Evolutionary conservation across 2,113 vertebrate genomes (phyloP), one percentile per base, ranked within the genome.

Genomic region (Melanerpes aurifrons): DNA sequence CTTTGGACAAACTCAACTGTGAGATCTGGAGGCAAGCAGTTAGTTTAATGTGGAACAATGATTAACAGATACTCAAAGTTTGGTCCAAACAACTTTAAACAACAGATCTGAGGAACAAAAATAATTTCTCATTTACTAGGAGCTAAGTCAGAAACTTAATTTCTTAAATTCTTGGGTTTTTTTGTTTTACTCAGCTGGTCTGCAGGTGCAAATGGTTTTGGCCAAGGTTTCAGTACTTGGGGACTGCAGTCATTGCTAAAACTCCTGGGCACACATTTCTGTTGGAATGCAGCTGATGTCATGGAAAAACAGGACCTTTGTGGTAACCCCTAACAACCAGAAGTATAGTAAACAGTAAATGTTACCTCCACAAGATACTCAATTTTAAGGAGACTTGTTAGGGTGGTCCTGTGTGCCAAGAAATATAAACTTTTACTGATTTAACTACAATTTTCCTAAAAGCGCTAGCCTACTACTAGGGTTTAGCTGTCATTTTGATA

Each of bases 261-360:
- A 96, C 95, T 97, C 88, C 96, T 81, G 96, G 96, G 95, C 92
- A 87, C 37, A 43, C 81, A 85, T 94, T 96, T 95, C 75, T 85
- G 32, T 83, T 95, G 96, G 97, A 97, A 97, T 97, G 97, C 73
- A 93, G 96, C 94, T 98, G 97, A 98, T 97, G 96, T 98, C 84
- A 97, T 97, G 96, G 97, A 98, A 98, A 97, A 96, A 67, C 78
- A 92, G 88, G 94, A 97, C 91, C 94, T 97, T 96, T 69, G 31
- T 93, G 57, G 96, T 97, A 97, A 97, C 96, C 95, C 96, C 76
- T 97, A 94, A 97, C 97, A 97, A 98, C 97, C 92, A 97, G 88
- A 95, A 94, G 77, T 97, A 92, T 73, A 96, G 95, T 97, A 97
- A 98, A 97, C 94, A 97, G 90, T 96, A 86, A 97, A 96, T 89